Base-by-base conservation (phyloP, 2,113 vertebrate genomes). In the Rhinogobius similis region DNA sequence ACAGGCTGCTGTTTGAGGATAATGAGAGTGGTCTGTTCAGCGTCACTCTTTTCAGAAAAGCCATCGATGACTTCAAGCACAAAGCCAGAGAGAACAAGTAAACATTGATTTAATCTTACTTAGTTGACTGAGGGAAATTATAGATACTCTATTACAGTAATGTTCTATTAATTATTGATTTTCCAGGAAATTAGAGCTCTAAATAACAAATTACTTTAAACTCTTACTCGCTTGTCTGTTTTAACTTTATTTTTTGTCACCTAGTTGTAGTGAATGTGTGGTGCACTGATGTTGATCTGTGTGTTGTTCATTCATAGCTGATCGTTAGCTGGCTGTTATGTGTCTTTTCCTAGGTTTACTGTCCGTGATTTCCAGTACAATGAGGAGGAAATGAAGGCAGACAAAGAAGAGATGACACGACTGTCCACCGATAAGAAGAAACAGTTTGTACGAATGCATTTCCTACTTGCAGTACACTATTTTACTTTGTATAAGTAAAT, bases 401-500 rank as follows among this genome's bases (percentile, higher is more conserved):
- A 99, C 88, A 99, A 99, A 90, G 97, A 99, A 78, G 98, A 99
- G 89, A 98, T 98, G 97, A 98, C 94, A 3, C 94, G 98, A 73
- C 92, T 99, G 70, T 99, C 96, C 65, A 98, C 97, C 1, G 98
- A 99, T 90, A 99, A 99, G 93, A 99, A 99, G 86, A 99, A 99
- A 84, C 98, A 99, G 87, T 99, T 98, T 95, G 98, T 99, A 95
- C 11, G 91, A 2, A 13, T 10, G 29, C 21, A 36, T 1, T 50
- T 82, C 32, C 32, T 36, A 36, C 9, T 36, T 38, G 10, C 18
- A 62, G n/a, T 20, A 43, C 2, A 3, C 10, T 0, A 1, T 18
- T 8, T n/a, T 61, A 32, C 16, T n/a, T 5, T 61, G 29, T n/a
- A 61, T n/a, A 18, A 32, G 20, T 8, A 61, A 36, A 10, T 36